phyloP scores from a whole-genome alignment of 2,113 vertebrate genomes.

The Fulmarus glacialis region DNA sequence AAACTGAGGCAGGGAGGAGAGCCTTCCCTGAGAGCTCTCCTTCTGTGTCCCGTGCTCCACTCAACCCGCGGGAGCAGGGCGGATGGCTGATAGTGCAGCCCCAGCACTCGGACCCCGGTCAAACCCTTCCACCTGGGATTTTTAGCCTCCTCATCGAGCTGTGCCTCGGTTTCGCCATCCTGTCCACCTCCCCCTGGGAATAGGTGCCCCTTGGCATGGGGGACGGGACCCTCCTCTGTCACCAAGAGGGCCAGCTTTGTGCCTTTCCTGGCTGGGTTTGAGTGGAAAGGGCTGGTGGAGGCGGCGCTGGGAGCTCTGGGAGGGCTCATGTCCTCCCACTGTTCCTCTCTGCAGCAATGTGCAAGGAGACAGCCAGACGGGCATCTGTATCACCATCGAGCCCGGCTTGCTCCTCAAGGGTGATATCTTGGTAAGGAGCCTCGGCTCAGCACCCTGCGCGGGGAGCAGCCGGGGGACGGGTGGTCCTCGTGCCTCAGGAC shows the following conservation, averaged over 20 bases:
- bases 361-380: constrained; percentile 95
- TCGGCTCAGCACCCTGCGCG: rapidly evolving
- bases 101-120: neutral
- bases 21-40: neutral
- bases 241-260: neutral
- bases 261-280: neutral
- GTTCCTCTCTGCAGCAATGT: constrained; percentile 81
- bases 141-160: neutral
- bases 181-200: neutral
- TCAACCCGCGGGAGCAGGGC: rapidly evolving
- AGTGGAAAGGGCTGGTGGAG: neutral
- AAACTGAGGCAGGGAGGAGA: neutral
- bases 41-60: rapidly evolving
- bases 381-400: constrained; percentile 98
- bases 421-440: constrained; percentile 92
- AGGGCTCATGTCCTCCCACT: neutral
- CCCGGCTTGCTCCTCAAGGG: constrained; percentile 96
- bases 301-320: neutral
- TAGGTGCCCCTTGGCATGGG: neutral
- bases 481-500: rapidly evolving
- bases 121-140: neutral
- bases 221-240: rapidly evolving
- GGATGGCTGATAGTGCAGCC: neutral
- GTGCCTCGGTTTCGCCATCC: neutral
- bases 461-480: neutral